Evolutionary conservation across 2,113 vertebrate genomes (phyloP), one percentile per base, ranked within the genome.

Genomic region (Fukomys damarensis): DNA sequence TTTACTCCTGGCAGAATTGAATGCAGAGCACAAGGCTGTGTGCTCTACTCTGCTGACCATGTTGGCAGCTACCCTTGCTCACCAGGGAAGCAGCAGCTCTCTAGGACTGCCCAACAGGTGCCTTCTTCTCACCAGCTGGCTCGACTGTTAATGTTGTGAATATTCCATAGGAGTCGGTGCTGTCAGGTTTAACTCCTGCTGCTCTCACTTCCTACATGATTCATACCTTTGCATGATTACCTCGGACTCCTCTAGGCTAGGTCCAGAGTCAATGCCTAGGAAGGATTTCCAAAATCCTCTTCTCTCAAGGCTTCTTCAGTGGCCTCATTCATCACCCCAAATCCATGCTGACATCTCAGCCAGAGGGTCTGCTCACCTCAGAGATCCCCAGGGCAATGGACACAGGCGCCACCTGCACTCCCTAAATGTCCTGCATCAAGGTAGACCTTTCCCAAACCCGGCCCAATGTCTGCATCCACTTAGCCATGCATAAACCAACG

Each of bases 1-100:
- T 66, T 82, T 11, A 70, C 7, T 76, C 52, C 14, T 5, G 43
- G 49, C 46, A 13, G 3, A 76, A 79, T 43, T 13, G 59, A 74
- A 7, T 26, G 20, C 9, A 46, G 22, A 32, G 26, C 22, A 7
- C 0, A 0, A 0, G 11, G 3, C 46, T 0, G 0, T 24, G 41
- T 35, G 52, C 30, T 22, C 22, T 43, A 19, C 61, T 35, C 32
- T 82, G 66, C 24, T 32, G 35, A 28, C 65, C 20, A 10, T 5
- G 1, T 8, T 6, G 0, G 2, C 4, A 38, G 24, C 38, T 5
- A 20, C 16, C 2, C 28, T 70, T 6, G 3, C n/a, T 24, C 38
- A 56, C 16, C 16, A 20, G 38, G 26, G 14, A 52, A 61, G 46
- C 52, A 4, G 2, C 0, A 0, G 1, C 66, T 54, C 43, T 54